A percentile compares a stretch with the other conserved stretches of the same genome.
These are phyloP conservation scores for Drepana falcataria DNA, from an alignment of 2,888 invertebrate genomes.

Conservation along the genomic window DNA sequence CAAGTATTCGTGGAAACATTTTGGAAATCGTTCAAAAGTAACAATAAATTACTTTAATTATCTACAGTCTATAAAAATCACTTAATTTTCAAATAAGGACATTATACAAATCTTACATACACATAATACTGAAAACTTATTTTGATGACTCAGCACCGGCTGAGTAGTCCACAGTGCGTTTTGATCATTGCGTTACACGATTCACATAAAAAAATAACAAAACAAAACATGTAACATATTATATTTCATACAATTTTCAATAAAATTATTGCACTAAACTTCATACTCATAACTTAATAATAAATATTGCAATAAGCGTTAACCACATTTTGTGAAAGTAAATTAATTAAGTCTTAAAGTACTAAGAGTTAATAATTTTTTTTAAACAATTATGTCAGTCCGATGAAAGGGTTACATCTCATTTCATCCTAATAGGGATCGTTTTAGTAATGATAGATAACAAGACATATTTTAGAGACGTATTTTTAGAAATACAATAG, in stretches of 20 bases:
- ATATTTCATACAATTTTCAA: slow-evolving; percentile 71
- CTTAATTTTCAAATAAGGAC: slow-evolving; percentile 61
- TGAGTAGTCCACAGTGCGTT: slow-evolving; percentile 40
- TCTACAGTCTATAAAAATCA: slow-evolving; percentile 71
- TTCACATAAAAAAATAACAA: slow-evolving; percentile 59
- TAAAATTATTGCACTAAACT: slow-evolving; percentile 77
- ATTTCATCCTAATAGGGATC: slow-evolving; percentile 54
- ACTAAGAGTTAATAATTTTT: slow-evolving; percentile 63
- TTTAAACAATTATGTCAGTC: slow-evolving; percentile 69
- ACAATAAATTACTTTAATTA: slow-evolving; percentile 70
- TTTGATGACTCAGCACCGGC: slow-evolving; percentile 43
- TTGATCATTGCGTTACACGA: slow-evolving; percentile 42
- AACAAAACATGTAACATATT: slow-evolving; percentile 67
- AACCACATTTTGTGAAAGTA: slow-evolving; percentile 61
- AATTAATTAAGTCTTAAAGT: slow-evolving; percentile 62
- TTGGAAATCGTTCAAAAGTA: slow-evolving; percentile 73
- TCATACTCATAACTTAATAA: slow-evolving; percentile 72
- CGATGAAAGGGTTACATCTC: slow-evolving; percentile 53
- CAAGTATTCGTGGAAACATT: slow-evolving; percentile 59
- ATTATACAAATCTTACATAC: slow-evolving; percentile 65
- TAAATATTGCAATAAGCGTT: slow-evolving; percentile 75
- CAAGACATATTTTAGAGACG: slow-evolving; percentile 38
- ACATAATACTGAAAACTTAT: slow-evolving; percentile 74
- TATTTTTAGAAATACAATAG: slow-evolving; percentile 38
- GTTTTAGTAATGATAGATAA: slow-evolving; percentile 40